A percentile compares a stretch with the other conserved stretches of the same genome.
phyloP scores from a whole-genome alignment of 2,113 vertebrate species.

The Saguinus midas region DNA sequence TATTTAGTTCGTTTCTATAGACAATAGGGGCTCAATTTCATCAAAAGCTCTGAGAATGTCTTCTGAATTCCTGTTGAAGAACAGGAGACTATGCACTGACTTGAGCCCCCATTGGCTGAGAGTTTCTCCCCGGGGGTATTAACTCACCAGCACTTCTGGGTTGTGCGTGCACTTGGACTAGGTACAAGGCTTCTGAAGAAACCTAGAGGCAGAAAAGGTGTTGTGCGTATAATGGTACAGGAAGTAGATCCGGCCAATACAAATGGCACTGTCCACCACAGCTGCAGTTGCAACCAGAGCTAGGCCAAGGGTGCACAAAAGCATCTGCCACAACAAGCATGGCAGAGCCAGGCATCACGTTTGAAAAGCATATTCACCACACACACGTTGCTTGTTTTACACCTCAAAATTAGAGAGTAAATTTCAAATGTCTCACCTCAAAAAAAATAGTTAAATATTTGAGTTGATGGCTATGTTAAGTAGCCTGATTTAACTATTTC shows the following conservation, averaged over 20 bases:
- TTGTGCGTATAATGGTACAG: neutral
- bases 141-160: neutral
- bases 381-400: neutral
- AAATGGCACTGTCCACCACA: neutral
- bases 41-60: neutral
- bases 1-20: neutral
- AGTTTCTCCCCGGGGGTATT: neutral
- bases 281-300: neutral
- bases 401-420: neutral
- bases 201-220: neutral
- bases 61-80: neutral
- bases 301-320: neutral
- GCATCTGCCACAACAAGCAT: neutral
- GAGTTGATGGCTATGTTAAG: neutral
- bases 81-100: neutral
- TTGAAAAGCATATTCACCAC: neutral
- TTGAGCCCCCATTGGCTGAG: neutral
- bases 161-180: neutral
- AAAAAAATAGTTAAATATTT: neutral
- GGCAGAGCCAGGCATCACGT: neutral
- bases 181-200: neutral
- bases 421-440: neutral
- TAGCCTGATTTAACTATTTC: neutral
- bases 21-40: too few species aligned
- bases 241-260: neutral